phyloP scores from a whole-genome alignment of 2,113 vertebrate species.

The Osmerus mordax region DNA sequence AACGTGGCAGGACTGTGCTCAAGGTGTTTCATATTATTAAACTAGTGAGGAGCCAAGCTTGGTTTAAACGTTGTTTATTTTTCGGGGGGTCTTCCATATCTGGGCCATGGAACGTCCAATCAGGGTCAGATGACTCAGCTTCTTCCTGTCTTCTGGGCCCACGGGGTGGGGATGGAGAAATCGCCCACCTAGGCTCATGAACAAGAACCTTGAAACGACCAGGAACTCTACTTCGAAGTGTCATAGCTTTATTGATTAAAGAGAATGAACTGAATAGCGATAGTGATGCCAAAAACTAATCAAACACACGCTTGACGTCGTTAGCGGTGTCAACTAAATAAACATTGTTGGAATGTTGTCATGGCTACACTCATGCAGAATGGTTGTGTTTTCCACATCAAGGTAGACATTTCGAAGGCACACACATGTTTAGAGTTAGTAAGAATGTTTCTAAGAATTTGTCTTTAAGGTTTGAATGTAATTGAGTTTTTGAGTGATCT shows the following conservation, averaged over 20 bases:
- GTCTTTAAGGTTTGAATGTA: not conserved
- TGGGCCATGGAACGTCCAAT: constrained; percentile 10
- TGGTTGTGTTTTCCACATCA: not conserved
- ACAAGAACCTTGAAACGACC: constrained; percentile 21
- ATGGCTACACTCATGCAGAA: not conserved
- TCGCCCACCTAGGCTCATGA: constrained; percentile 16
- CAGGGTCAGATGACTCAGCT: constrained; percentile 20
- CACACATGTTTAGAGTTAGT: not conserved
- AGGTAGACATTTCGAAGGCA: constrained; percentile 5
- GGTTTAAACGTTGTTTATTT: constrained; percentile 25
- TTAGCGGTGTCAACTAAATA: not conserved
- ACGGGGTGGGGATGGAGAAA: constrained; percentile 13
- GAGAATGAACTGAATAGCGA: not conserved
- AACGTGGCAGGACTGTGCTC: constrained; percentile 8
- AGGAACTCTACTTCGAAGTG: constrained; percentile 7
- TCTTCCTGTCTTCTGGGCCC: constrained; percentile 14
- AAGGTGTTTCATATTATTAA: constrained; percentile 30
- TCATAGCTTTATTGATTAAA: constrained; percentile 14
- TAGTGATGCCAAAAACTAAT: constrained; percentile 17
- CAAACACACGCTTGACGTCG: constrained; percentile 13
- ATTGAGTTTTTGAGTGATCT: not conserved
- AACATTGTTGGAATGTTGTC: not conserved
- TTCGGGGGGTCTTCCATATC: constrained; percentile 14
- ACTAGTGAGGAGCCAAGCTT: constrained; percentile 16
- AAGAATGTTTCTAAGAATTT: not conserved